Percentiles rank a stretch among this genome's conserved stretches.
phyloP scores from a whole-genome alignment of 2,113 vertebrate species.

The Platysteira castanea region DNA sequence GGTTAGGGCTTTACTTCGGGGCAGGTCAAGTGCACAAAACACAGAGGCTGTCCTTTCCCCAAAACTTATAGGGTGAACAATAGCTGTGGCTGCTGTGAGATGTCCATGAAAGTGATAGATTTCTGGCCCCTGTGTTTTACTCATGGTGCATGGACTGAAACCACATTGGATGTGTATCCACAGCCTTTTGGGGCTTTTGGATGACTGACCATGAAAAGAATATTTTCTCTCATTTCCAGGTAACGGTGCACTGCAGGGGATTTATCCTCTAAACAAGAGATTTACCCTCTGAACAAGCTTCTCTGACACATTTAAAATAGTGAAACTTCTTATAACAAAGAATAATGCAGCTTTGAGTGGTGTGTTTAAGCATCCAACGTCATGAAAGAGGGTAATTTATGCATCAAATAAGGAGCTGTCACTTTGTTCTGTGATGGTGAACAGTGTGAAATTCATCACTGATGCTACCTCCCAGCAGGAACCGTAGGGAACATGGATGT shows the following conservation, averaged over 20 bases:
- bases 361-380: not conserved
- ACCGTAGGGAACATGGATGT: not conserved
- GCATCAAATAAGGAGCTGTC: not conserved
- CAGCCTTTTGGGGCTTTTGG: not conserved
- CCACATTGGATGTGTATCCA: not conserved
- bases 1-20: not conserved
- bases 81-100: not conserved
- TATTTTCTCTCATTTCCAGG: not conserved
- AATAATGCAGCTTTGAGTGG: not conserved
- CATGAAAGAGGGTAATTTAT: conserved; percentile 18
- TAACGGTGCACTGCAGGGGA: not conserved
- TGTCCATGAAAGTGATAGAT: not conserved
- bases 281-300: not conserved
- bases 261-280: conserved; percentile 8
- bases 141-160: not conserved
- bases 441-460: not conserved
- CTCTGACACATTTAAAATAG: not conserved
- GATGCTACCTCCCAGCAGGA: not conserved
- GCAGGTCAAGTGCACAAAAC: not conserved
- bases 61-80: not conserved
- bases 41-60: not conserved
- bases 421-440: conserved; percentile 2
- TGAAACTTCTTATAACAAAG: not conserved
- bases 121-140: not conserved
- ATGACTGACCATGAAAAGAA: not conserved